Conservation (phyloP, 1,140 invertebrate species). For the Cecropterus lyciades region DNA sequence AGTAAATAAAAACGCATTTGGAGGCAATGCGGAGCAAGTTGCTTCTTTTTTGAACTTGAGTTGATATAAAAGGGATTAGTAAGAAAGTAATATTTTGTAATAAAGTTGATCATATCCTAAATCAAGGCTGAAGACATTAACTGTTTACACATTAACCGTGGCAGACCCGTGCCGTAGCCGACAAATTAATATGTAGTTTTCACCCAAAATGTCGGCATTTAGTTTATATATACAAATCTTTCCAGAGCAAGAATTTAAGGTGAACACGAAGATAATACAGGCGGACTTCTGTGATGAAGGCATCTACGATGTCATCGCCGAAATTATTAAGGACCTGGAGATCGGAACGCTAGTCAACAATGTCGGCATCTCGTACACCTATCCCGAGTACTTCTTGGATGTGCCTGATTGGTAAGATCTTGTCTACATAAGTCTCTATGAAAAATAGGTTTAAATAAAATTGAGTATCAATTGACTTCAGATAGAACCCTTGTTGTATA, state of each 20-base stretch:
- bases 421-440: not conserved
- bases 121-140: too few relatives aligned
- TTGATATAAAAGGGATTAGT: not conserved
- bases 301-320: constrained; percentile 91
- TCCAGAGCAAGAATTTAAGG: constrained; percentile 89
- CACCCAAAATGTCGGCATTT: too few relatives aligned
- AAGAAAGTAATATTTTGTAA: not conserved
- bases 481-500: too few relatives aligned
- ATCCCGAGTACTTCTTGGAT: constrained; percentile 93
- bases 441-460: too few relatives aligned
- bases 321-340: constrained; percentile 91
- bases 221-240: constrained; percentile 20
- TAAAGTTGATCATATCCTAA: not conserved
- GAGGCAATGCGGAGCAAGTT: not conserved
- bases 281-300: constrained; percentile 92
- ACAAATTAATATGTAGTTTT: too few relatives aligned
- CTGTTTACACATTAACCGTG: too few relatives aligned
- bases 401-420: constrained; percentile 84
- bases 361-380: constrained; percentile 95
- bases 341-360: constrained; percentile 98
- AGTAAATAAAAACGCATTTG: constrained; percentile 21
- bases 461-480: too few relatives aligned
- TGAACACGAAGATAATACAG: constrained; percentile 92
- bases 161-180: too few relatives aligned
- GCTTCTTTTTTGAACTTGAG: not conserved